These are phyloP conservation scores for Polylopha cassiicola DNA, from an alignment of 2,888 invertebrate species.

Conservation along the genomic window DNA sequence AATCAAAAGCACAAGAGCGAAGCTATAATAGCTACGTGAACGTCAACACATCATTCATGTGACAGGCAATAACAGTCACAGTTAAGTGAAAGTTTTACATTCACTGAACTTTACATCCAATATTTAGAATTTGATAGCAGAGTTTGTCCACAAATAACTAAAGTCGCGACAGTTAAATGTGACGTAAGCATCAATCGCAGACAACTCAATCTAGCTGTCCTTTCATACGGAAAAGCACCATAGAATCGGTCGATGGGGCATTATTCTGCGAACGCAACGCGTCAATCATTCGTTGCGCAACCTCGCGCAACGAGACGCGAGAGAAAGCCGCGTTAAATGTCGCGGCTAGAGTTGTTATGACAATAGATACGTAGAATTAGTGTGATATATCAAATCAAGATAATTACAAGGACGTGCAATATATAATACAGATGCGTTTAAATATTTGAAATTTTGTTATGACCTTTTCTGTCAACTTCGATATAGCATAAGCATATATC, in stretches of 20 bases:
- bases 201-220: constrained; percentile 63
- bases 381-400: constrained; percentile 11
- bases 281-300: constrained; percentile 67
- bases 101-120: too few relatives aligned
- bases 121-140: constrained; percentile 2
- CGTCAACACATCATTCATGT: too few relatives aligned
- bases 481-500: too few relatives aligned
- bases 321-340: constrained; percentile 57
- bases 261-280: constrained; percentile 53
- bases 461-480: too few relatives aligned
- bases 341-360: constrained; percentile 41
- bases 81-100: too few relatives aligned
- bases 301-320: constrained; percentile 22
- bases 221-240: constrained; percentile 55
- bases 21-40: too few relatives aligned
- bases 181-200: constrained; percentile 50
- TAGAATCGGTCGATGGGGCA: constrained; percentile 56
- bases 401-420: too few relatives aligned
- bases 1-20: too few relatives aligned
- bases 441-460: too few relatives aligned
- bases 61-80: too few relatives aligned
- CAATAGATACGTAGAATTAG: constrained; percentile 29
- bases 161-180: constrained; percentile 38
- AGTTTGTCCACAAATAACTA: constrained; percentile 12
- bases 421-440: too few relatives aligned